Percentiles rank a stretch among this genome's conserved stretches.
phyloP scores from a whole-genome alignment of 2,797 vertebrate species.

The Sebastes melanostomus region DNA sequence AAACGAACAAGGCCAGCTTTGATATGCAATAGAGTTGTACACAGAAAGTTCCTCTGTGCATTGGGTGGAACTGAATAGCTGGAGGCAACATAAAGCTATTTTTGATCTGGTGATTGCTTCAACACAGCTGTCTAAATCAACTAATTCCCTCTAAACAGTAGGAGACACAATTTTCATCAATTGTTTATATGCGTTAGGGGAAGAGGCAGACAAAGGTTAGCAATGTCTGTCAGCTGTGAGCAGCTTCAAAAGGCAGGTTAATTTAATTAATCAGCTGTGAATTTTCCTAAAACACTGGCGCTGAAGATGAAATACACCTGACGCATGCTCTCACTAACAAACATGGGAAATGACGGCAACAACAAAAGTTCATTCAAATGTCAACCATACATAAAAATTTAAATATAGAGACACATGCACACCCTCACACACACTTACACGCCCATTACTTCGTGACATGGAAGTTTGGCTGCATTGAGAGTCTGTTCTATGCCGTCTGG shows the following conservation, averaged over 20 bases:
- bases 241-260: constrained; percentile 1
- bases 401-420: not conserved
- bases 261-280: constrained; percentile 12
- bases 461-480: constrained; percentile 59
- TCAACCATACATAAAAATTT: not conserved
- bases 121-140: constrained; percentile 45
- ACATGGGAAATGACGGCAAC: not conserved
- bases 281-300: not conserved
- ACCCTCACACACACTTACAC: not conserved
- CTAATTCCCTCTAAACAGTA: not conserved
- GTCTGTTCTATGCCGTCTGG: constrained; percentile 54
- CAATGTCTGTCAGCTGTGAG: not conserved
- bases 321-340: not conserved
- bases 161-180: constrained; percentile 12
- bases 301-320: not conserved
- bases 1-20: not conserved
- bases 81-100: not conserved
- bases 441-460: constrained; percentile 39
- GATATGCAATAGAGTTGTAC: not conserved
- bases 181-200: constrained; percentile 11
- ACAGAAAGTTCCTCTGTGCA: not conserved
- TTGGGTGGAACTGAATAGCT: not conserved
- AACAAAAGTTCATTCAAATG: not conserved
- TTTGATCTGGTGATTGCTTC: constrained; percentile 16
- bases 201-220: not conserved